phyloP scores from a whole-genome alignment of 2,797 vertebrate species.

The Anguilla obscura region DNA sequence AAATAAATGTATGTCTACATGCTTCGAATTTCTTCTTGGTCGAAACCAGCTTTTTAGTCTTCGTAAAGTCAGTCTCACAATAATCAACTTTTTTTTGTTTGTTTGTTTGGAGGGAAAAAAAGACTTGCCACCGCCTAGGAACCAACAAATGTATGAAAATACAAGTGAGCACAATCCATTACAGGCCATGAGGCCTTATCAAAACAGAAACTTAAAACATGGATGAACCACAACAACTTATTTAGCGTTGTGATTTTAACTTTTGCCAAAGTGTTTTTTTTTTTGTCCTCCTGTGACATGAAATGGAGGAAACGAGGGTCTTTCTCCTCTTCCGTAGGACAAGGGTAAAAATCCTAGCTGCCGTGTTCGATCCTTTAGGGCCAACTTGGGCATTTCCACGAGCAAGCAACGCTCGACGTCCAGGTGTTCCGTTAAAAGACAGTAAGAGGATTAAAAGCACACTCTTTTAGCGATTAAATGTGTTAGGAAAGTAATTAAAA shows the following conservation, averaged over 20 bases:
- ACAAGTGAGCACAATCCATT: slow-evolving; percentile 5
- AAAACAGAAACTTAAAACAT: neutral
- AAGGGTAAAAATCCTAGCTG: neutral
- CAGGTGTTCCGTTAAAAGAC: neutral
- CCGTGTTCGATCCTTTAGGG: no score
- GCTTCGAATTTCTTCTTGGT: neutral
- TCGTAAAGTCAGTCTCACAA: neutral
- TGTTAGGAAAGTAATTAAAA: slow-evolving; percentile 1
- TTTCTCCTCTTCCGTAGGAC: neutral
- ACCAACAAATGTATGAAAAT: neutral
- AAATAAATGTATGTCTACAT: neutral
- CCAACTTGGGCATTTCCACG: neutral
- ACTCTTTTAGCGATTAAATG: neutral
- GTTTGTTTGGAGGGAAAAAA: neutral
- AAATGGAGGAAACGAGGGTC: neutral
- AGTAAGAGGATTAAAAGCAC: slow-evolving; percentile 21
- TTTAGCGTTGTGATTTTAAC: neutral
- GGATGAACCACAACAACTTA: neutral
- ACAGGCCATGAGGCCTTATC: neutral
- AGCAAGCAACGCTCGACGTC: neutral
- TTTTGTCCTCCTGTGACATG: neutral
- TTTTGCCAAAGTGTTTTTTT: neutral
- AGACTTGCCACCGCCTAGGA: neutral
- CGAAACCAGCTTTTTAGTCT: neutral
- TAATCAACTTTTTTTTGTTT: neutral